Conservation (phyloP, 2,888 invertebrate species). For the Strigamia transsilvanica region DNA sequence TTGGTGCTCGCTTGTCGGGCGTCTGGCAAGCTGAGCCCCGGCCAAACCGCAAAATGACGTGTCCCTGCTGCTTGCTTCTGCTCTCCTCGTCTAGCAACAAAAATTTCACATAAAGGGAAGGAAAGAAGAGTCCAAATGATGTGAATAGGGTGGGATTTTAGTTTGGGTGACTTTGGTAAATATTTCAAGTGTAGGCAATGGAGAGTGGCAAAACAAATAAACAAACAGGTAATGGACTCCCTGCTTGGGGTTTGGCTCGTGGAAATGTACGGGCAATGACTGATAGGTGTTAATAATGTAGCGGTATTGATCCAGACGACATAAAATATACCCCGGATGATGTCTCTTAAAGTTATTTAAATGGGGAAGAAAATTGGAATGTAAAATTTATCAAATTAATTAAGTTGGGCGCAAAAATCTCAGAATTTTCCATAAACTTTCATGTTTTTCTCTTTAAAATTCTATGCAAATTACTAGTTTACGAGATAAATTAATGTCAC, state of each 20-base stretch:
- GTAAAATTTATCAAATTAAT: too few relatives aligned
- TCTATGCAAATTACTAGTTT: not conserved
- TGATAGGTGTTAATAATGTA: conserved; percentile 1
- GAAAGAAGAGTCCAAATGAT: conserved; percentile 40
- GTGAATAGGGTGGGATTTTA: not conserved
- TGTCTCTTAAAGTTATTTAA: too few relatives aligned
- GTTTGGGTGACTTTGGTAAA: conserved; percentile 13
- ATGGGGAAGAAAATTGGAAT: too few relatives aligned
- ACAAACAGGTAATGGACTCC: conserved; percentile 10
- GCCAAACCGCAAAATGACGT: conserved; percentile 49
- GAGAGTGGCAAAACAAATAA: conserved; percentile 18
- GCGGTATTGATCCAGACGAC: not conserved
- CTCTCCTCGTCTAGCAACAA: conserved; percentile 17
- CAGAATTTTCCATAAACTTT: too few relatives aligned
- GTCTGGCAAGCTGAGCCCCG: conserved; percentile 48
- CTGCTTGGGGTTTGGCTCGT: not conserved
- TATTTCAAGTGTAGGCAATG: not conserved
- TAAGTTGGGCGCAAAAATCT: too few relatives aligned
- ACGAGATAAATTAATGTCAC: not conserved
- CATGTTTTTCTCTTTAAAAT: too few relatives aligned
- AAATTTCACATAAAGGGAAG: conserved; percentile 18
- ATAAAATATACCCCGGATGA: too few relatives aligned
- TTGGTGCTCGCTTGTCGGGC: conserved; percentile 19
- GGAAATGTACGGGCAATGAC: not conserved
- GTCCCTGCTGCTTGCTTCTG: conserved; percentile 45